These are phyloP conservation scores for Mycalesis mineus DNA, from an alignment of 2,888 invertebrate genomes.

Conservation along the genomic window DNA sequence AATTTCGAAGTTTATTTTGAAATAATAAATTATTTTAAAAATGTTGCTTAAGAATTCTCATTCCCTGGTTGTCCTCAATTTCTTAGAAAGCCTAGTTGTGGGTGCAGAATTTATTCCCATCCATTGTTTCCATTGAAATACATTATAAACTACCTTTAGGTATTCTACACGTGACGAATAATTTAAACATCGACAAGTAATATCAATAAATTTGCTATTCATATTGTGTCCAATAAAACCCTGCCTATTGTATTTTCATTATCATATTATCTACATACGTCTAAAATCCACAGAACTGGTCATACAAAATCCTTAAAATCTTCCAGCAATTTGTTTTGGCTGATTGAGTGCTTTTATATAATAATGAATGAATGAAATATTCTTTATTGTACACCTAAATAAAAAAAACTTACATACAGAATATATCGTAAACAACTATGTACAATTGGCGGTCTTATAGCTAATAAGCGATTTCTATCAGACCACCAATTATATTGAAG, in stretches of 20 bases:
- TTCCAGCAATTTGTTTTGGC: no score
- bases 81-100: conserved; percentile 14
- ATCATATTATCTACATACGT: not conserved
- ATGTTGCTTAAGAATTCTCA: not conserved
- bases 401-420: no score
- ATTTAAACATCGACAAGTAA: conserved; percentile 6
- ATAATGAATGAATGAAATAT: no score
- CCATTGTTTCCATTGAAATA: conserved; percentile 18
- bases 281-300: not conserved
- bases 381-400: no score
- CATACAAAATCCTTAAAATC: no score
- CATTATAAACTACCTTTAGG: conserved; percentile 10
- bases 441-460: no score
- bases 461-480: no score
- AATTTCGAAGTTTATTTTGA: no score
- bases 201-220: conserved; percentile 7
- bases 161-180: conserved; percentile 7
- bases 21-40: no score
- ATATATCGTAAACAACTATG: no score
- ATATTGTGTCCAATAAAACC: not conserved
- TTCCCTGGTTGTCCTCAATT: not conserved
- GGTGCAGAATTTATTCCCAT: conserved; percentile 7
- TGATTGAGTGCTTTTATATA: no score
- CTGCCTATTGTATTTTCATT: conserved; percentile 5
- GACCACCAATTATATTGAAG: no score